Percentiles rank a stretch among this genome's conserved stretches.
phyloP scores from a whole-genome alignment of 64 coral and sea anemone species.

The Trachythela sp. region DNA sequence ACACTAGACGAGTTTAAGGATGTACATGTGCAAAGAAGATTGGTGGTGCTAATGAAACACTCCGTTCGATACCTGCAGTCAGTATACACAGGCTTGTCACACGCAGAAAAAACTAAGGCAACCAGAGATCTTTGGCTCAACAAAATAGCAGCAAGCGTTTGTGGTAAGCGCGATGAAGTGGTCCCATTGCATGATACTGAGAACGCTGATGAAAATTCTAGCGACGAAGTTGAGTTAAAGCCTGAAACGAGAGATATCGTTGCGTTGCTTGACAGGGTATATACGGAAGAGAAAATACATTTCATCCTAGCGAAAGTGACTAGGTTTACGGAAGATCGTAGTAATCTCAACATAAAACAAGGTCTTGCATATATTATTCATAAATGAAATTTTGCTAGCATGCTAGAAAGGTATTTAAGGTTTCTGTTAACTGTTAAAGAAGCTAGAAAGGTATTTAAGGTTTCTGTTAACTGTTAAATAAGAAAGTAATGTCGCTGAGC shows the following conservation, averaged over 20 bases:
- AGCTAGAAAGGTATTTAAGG: no score
- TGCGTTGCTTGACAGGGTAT: not conserved
- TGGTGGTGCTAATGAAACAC: slow-evolving; percentile 27
- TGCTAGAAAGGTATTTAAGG: no score
- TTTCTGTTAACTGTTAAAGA: no score
- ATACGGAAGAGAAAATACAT: not conserved
- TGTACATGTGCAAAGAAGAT: not conserved
- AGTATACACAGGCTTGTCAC: not conserved
- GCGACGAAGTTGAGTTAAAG: not conserved
- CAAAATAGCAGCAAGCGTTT: not conserved
- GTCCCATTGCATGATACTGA: not conserved
- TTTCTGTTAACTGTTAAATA: no score
- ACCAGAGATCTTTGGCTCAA: not conserved
- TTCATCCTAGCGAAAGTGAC: not conserved
- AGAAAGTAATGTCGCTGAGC: no score
- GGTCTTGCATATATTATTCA: no score
- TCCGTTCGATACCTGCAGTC: slow-evolving; percentile 2
- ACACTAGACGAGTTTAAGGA: slow-evolving; percentile 29
- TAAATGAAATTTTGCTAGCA: no score
- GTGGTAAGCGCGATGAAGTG: not conserved
- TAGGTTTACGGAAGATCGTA: not conserved
- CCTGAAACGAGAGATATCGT: not conserved
- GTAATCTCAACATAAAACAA: no score
- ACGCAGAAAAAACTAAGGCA: not conserved
- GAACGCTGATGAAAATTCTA: no score